Percentiles rank a stretch among this genome's conserved stretches.
Conservation (phyloP, 2,797 vertebrate species). For the Periparus ater region DNA sequence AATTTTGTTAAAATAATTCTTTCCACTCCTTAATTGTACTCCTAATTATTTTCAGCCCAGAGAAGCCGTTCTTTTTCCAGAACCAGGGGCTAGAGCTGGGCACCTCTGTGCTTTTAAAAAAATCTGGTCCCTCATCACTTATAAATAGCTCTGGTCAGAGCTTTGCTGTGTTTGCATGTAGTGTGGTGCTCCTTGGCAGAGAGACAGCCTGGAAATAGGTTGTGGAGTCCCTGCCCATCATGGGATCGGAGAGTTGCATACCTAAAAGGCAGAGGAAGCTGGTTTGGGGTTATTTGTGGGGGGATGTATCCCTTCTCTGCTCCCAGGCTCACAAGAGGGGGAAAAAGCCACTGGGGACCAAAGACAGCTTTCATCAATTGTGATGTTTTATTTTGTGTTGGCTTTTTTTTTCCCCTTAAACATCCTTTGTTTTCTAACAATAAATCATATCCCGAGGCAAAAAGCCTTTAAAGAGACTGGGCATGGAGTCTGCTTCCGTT, state of each 20-base stretch:
- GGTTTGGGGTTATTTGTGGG: not conserved
- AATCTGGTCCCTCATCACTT: not conserved
- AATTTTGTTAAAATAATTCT: not conserved
- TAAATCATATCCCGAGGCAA: conserved; percentile 65
- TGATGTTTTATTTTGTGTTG: conserved; percentile 65
- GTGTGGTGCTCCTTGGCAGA: not conserved
- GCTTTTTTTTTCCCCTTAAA: conserved; percentile 24
- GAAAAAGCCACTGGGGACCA: conserved; percentile 20
- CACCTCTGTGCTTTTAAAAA: conserved; percentile 30
- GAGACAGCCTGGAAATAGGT: not conserved
- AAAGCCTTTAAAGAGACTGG: conserved; percentile 57
- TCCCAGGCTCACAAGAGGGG: conserved; percentile 39
- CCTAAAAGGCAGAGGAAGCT: conserved; percentile 44
- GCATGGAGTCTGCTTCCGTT: conserved; percentile 62
- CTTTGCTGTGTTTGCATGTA: not conserved
- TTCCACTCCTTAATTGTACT: not conserved
- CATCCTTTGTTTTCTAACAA: conserved; percentile 70
- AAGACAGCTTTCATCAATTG: conserved; percentile 65
- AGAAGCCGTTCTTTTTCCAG: not conserved
- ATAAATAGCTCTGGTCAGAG: conserved; percentile 25
- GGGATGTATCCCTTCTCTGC: not conserved
- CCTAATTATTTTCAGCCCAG: not conserved
- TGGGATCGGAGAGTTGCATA: not conserved
- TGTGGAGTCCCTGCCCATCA: not conserved
- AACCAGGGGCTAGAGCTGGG: not conserved